A percentile compares a stretch with the other conserved stretches of the same genome.
phyloP scores from a whole-genome alignment of 2,797 vertebrate genomes.

The Neomorphus geoffroyi region DNA sequence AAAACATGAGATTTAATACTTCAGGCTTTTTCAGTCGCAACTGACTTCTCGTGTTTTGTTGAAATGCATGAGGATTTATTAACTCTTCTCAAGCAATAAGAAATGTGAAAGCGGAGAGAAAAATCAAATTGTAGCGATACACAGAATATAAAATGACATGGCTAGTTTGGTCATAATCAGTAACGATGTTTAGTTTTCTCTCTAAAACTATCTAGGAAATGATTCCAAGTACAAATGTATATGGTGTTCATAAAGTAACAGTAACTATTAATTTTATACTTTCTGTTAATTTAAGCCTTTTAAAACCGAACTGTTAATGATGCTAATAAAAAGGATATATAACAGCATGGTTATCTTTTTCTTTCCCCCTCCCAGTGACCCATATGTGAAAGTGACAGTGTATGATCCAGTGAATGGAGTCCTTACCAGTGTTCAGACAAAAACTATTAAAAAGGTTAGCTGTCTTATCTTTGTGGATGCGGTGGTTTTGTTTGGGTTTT shows the following conservation, averaged over 20 bases:
- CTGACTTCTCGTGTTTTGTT: neutral
- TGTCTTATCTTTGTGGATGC: neutral
- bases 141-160: neutral
- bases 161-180: neutral
- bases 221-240: neutral
- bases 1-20: neutral
- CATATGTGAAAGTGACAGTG: constrained; percentile 90
- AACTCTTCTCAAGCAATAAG: neutral
- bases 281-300: neutral
- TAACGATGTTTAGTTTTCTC: neutral
- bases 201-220: neutral
- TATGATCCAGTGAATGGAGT: constrained; percentile 89
- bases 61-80: neutral
- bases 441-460: constrained; percentile 92
- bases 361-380: constrained; percentile 81
- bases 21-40: neutral
- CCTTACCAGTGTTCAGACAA: constrained; percentile 90
- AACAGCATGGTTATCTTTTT: constrained; percentile 1
- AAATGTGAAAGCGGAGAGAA: neutral
- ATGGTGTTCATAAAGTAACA: neutral
- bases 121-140: neutral
- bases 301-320: neutral
- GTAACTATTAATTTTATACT: neutral
- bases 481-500: neutral
- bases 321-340: neutral